Base-by-base conservation (phyloP, 2,888 invertebrate genomes). In the Parapristionchus giblindavisi region DNA sequence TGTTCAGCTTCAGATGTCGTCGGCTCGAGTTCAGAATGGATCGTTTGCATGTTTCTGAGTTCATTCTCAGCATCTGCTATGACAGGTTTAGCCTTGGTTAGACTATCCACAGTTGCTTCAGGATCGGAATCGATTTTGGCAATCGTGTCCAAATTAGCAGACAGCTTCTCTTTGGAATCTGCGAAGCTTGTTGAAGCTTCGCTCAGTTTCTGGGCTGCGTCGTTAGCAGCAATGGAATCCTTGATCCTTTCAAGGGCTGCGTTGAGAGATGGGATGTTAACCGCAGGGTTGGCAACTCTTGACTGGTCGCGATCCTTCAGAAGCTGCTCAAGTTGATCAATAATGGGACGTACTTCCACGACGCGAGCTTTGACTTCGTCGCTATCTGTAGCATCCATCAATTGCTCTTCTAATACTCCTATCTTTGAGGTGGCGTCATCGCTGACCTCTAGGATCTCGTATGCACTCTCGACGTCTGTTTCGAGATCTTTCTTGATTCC, bases 1-100 rank as follows among this genome's bases (percentile, higher is more conserved):
- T 77, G 75, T 48, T 81, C 80, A 2, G 77, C 77, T 8, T 76
- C 27, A 3, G 54, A 36, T 3, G 54, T 54, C 3, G 70, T 38
- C 11, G 70, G 54, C 17, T 71, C 54, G 1, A 71, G 36, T 24
- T n/a, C 21, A 6, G 21, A 38, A 24, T 71, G 56, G 5, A 54
- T 38, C 27, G 34, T 56, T 3, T 71, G 27, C 70, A 71, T 71
- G 38, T 38, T 34, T 14, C 48, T 38, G 54, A 71, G 70, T 11
- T 56, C 56, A 27, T 56, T 71, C 56, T 48, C 40, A 21, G 70
- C 70, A 4, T 54, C 36, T 11, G 21, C 4, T 5, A 38, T 29
- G 27, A 38, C 36, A 21, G 34, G 40, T 3, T 17, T 29, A 11
- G 70, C 70, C 17, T 71, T 27, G 36, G 48, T n/a, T n/a, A 66